Conservation (phyloP, 2,113 vertebrate species). For the Poeciliopsis prolifica region DNA sequence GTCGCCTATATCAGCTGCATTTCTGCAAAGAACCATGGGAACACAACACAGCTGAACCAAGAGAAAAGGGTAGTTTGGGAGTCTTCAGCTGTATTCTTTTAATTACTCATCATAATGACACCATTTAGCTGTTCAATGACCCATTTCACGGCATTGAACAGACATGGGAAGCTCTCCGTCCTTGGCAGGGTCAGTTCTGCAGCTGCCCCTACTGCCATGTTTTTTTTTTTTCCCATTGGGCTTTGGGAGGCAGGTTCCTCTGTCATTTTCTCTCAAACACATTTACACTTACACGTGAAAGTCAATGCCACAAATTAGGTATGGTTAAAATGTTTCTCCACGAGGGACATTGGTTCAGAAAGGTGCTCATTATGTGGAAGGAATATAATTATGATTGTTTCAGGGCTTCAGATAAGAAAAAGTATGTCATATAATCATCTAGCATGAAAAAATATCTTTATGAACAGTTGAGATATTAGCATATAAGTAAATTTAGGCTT, state of each 20-base stretch:
- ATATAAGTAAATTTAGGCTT: too few species aligned
- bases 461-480: too few species aligned
- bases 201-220: slow-evolving; percentile 76
- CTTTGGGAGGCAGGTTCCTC: slow-evolving; percentile 36
- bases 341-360: slow-evolving; percentile 3
- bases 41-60: slow-evolving; percentile 71
- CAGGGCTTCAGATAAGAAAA: neutral
- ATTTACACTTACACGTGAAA: slow-evolving; percentile 10
- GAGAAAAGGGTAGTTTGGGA: slow-evolving; percentile 69
- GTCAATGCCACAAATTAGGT: slow-evolving; percentile 23
- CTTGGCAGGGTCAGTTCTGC: slow-evolving; percentile 81
- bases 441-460: too few species aligned
- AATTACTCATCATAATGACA: slow-evolving; percentile 85
- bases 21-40: slow-evolving; percentile 67
- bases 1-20: slow-evolving; percentile 75
- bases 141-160: slow-evolving; percentile 79
- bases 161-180: slow-evolving; percentile 80
- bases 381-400: neutral
- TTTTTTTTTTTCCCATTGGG: slow-evolving; percentile 24
- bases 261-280: slow-evolving; percentile 10
- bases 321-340: slow-evolving; percentile 11
- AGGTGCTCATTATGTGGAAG: slow-evolving; percentile 5
- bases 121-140: slow-evolving; percentile 85
- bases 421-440: neutral
- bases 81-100: slow-evolving; percentile 80